Percentiles rank a stretch among this genome's conserved stretches.
These are phyloP conservation scores for Machimus rusticus DNA, from an alignment of 2,888 invertebrate genomes.

Conservation along the genomic window DNA sequence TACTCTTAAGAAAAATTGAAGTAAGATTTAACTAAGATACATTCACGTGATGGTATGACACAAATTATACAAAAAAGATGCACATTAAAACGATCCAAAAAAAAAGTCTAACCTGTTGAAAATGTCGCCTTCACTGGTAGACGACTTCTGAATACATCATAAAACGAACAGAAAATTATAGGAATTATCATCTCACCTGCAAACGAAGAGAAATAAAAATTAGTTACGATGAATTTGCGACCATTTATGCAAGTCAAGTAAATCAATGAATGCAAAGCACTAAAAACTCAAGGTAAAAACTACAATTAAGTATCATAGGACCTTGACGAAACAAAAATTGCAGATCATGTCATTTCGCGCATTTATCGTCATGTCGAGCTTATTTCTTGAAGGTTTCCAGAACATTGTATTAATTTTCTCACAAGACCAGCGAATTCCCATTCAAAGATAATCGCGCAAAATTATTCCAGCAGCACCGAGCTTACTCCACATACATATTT, in stretches of 20 bases:
- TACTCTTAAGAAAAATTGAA: no score
- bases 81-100: background rate
- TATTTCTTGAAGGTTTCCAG: background rate
- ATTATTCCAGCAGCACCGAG: background rate
- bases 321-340: background rate
- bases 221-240: background rate
- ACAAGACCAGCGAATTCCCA: background rate
- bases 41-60: background rate
- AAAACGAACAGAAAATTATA: background rate
- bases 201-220: background rate
- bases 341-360: background rate
- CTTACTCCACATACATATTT: background rate
- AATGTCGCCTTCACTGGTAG: background rate
- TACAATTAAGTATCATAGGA: background rate
- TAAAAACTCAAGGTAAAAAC: background rate
- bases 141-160: background rate
- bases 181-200: background rate
- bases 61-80: background rate
- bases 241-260: background rate
- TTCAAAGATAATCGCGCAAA: background rate
- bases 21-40: no score
- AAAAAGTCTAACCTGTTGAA: background rate
- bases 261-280: background rate
- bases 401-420: background rate
- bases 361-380: background rate